Evolutionary conservation across 2,888 invertebrate species (phyloP).

Genomic region (Cheilosia impressa): DNA sequence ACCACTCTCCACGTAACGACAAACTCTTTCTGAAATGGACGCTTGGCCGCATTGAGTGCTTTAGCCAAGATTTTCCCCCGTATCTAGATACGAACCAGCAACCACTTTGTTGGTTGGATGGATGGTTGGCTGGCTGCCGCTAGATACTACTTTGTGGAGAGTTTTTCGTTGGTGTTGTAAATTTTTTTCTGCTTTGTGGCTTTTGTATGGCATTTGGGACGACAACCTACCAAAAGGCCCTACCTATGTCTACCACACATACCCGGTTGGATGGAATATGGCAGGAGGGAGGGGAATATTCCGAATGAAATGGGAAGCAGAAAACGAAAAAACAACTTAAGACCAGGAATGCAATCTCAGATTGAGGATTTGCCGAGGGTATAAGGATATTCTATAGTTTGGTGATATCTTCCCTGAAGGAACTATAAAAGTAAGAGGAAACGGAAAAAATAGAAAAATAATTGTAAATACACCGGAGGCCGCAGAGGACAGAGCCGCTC

Average conservation of each 20-base stretch:
- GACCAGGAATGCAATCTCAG: conserved; percentile 70
- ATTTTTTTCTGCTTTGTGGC: conserved; percentile 25
- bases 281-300: conserved; percentile 1
- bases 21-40: conserved; percentile 82
- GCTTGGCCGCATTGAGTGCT: conserved; percentile 76
- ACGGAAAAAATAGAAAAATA: conserved; percentile 27
- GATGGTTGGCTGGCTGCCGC: conserved; percentile 37
- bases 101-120: conserved; percentile 62
- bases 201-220: conserved; percentile 63
- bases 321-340: conserved; percentile 53
- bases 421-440: conserved; percentile 32
- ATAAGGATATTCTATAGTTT: conserved; percentile 61
- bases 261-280: neutral
- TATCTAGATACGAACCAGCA: conserved; percentile 40
- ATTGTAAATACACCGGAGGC: conserved; percentile 6
- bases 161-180: conserved; percentile 19
- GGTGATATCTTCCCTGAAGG: conserved; percentile 36
- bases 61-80: conserved; percentile 72
- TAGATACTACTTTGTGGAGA: conserved; percentile 63
- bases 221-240: conserved; percentile 62
- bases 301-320: conserved; percentile 5
- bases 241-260: conserved; percentile 48
- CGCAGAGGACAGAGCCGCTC: conserved; percentile 30
- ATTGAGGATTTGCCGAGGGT: conserved; percentile 58
- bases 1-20: conserved; percentile 83